phyloP scores from a whole-genome alignment of 2,797 vertebrate genomes.

The Synanceia verrucosa region DNA sequence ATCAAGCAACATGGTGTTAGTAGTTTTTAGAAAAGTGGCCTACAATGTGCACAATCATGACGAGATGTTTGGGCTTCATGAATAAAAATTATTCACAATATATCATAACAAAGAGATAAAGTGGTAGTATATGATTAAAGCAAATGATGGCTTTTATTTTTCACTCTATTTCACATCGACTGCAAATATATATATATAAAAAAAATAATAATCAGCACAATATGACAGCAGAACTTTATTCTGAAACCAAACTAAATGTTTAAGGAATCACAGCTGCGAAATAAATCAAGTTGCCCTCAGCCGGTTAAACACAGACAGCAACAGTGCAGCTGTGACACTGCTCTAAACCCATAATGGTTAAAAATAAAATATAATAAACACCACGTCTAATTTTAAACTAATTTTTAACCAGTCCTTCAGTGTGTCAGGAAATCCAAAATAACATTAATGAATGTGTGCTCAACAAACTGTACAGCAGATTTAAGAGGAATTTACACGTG shows the following conservation, averaged over 20 bases:
- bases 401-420: neutral
- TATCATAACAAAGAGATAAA: neutral
- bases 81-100: neutral
- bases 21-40: neutral
- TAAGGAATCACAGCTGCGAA: constrained; percentile 40
- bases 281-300: constrained; percentile 52
- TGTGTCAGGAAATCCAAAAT: neutral
- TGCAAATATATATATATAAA: constrained; percentile 24
- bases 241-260: neutral
- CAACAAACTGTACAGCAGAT: constrained; percentile 1
- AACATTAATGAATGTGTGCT: neutral
- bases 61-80: neutral
- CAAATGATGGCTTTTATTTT: constrained; percentile 20
- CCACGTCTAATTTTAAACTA: neutral
- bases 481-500: neutral
- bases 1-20: neutral
- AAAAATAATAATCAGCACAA: neutral
- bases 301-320: constrained; percentile 18
- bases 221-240: neutral
- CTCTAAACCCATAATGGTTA: too few relatives aligned
- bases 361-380: neutral
- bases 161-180: constrained; percentile 33
- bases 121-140: neutral
- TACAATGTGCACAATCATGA: neutral
- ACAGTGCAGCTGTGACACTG: constrained; percentile 24